Base-by-base conservation (phyloP, 2,888 invertebrate species). In the Pegoplata infirma region DNA sequence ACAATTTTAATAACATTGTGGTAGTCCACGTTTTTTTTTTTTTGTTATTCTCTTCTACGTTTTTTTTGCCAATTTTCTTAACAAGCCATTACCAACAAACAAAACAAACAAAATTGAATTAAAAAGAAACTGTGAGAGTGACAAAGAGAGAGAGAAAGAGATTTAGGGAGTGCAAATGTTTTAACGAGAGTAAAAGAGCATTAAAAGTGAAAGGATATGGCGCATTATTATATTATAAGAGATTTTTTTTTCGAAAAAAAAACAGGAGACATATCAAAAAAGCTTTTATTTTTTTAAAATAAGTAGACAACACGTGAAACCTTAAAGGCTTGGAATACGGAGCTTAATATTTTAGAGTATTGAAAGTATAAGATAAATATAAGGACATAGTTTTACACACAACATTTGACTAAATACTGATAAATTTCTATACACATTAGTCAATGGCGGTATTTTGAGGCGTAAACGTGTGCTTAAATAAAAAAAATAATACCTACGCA, bases 381-480 rank as follows among this genome's bases (percentile, higher is more conserved):
- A n/a, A n/a, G n/a, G n/a, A n/a, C n/a, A n/a, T n/a, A n/a, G 23
- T 7, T 17, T 73, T 36, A 17, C 44, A 7, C 25, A 5, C 14
- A 51, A 21, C 5, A 5, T 55, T 44, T 64, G 51, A 53, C 36
- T 7, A 66, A 66, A 40, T 63, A 44, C 61, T 71, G 23, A 67
- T 61, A 46, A 28, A 46, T 28, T 49, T 4, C 23, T 8, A 5
- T 51, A 51, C 36, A 28, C 36, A 63, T 79, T 46, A 79, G 79
- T 79, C 71, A 71, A 72, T 79, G 79, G 79, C 79, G 79, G 79
- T 79, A 72, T 75, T 79, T 79, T 75, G 71, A 79, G 79, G 75
- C 75, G 79, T 75, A 63, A 75, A 79, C 79, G 79, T 79, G 79
- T 67, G 36, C 55, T 23, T 23, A 23, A 5, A 7, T 49, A 16